Evolutionary conservation across 1,140 invertebrate species (phyloP), one percentile per base, ranked within the genome.

Genomic region (Rhizoglyphus robini): DNA sequence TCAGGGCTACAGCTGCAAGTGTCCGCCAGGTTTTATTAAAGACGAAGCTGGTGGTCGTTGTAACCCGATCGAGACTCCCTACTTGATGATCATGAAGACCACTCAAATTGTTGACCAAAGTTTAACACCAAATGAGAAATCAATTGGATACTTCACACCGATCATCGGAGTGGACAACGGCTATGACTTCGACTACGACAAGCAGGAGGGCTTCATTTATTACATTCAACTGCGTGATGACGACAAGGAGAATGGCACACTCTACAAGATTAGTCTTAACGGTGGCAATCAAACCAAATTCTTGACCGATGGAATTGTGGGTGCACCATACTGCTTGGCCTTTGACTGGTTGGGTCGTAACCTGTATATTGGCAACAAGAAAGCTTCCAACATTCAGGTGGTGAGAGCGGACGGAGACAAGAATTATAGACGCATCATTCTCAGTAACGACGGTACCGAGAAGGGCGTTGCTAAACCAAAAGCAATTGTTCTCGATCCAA

Each of bases 291-390:
- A 85, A 73, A 88, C 86, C 0, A 84, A 88, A 71, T 88, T 96
- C 72, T 80, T 93, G 0, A 72, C 77, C 1, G 71, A 81, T 4
- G 90, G 90, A 5, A 83, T 96, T 32, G 85, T 96, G 30, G 93
- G 94, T 0, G 84, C 89, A 0, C 89, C 93, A 0, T 90, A 89
- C 48, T 83, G 88, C 0, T 83, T 98, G 32, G 93, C 93, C 0
- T 88, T 96, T 72, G 95, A 98, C 74, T 97, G 94, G 93, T 79
- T 97, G 31, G 92, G 93, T 8, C 79, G 92, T 41, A 99, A 98
- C 76, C 74, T 99, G 5, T 97, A 88, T 72, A 85, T 97, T 70
- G 93, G 91, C 13, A 97, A 97, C 73, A 83, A 86, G 23, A 81
- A 87, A 46, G 88, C 90, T 11, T 88, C 89, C 29, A 95, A 94